Base-by-base conservation (phyloP, 2,888 invertebrate genomes). In the Celastrina argiolus region DNA sequence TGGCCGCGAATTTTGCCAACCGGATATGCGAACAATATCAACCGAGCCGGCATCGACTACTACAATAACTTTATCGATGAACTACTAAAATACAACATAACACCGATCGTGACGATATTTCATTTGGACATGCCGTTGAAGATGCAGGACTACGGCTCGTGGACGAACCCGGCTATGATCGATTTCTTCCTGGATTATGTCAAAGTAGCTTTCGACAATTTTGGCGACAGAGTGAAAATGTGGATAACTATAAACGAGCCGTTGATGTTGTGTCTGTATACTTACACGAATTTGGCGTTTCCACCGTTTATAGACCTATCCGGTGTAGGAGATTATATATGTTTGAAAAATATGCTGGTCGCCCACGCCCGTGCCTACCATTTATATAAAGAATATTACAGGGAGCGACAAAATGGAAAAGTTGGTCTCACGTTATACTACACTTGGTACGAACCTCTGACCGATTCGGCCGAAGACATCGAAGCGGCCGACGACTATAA, bases 191-290 rank as follows among this genome's bases (percentile, higher is more conserved):
- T 36, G 12, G 61, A 36, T 10, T 61, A 61, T 34, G 61, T 31
- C 6, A 79, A 83, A 12, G 78, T 89, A 7, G 71, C 91, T 5
- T 93, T 84, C 67, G 73, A 80, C 1, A 75, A 82, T 14, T 94
- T 88, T 71, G 94, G 92, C 0, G 92, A 93, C 74, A 89, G 93
- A 31, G 93, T 95, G 2, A 92, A 91, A 77, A 80, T 87, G 58
- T 96, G 95, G 95, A 89, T 94, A 0, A 96, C 95, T 0, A 90
- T 96, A 67, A 96, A 96, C 77, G 96, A 96, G 74, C 95, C 95
- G 0, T 76, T 79, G 41, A 69, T 82, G 2, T 72, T 87, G 8
- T 91, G 92, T 69, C 79, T 82, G 10, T 63, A 67, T 0, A 81
- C 82, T 0, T 92, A 92, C 70, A 85, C 83, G 12, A 51, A 51